phyloP scores from a whole-genome alignment of 2,888 invertebrate species.

The Mythimna impura region DNA sequence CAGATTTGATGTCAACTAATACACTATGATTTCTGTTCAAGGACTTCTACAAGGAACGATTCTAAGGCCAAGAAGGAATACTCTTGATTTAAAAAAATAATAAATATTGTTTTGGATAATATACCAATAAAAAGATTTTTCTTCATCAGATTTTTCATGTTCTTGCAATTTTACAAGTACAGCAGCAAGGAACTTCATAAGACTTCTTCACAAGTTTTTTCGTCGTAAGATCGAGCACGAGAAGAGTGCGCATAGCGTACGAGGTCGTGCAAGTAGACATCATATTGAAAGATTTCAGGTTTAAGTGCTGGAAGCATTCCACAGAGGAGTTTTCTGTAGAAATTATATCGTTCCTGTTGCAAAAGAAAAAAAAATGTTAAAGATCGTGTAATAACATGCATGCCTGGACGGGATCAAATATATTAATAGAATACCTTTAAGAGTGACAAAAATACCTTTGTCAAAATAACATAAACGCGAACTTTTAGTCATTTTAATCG shows the following conservation, averaged over 20 bases:
- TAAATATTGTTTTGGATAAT: too few species aligned
- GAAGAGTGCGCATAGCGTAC: slow-evolving; percentile 18
- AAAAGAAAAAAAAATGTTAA: background rate
- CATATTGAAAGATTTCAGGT: slow-evolving; percentile 16
- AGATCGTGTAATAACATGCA: background rate
- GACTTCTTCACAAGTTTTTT: background rate
- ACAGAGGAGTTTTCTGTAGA: background rate
- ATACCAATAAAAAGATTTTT: too few species aligned
- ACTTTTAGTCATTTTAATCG: too few species aligned
- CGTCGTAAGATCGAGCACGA: slow-evolving; percentile 17
- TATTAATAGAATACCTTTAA: too few species aligned
- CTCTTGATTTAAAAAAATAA: too few species aligned
- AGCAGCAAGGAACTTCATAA: slow-evolving; percentile 41
- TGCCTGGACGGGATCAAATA: background rate
- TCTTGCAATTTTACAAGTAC: slow-evolving; percentile 36
- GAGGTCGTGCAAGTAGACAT: slow-evolving; percentile 19
- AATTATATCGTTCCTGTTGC: slow-evolving; percentile 19
- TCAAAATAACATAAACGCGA: background rate
- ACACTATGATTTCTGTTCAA: background rate
- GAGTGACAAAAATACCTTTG: background rate
- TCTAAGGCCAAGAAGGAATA: slow-evolving; percentile 3
- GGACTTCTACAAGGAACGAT: slow-evolving; percentile 20
- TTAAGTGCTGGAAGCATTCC: slow-evolving; percentile 41
- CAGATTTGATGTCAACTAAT: background rate
- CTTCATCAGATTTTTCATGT: background rate